These are phyloP conservation scores for Hydrophis major DNA, from an alignment of 2,797 vertebrate genomes.

Conservation along the genomic window DNA sequence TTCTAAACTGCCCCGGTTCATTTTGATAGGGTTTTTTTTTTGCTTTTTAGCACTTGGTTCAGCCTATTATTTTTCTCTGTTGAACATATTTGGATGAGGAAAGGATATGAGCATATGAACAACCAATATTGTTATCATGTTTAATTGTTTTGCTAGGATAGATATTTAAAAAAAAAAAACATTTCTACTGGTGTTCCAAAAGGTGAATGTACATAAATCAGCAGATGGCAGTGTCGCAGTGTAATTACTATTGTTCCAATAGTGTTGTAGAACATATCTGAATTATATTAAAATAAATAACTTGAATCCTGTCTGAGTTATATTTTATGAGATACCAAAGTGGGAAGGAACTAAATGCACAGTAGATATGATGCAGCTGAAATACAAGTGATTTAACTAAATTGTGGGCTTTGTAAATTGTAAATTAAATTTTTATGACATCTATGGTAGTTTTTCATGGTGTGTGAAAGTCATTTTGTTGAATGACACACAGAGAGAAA, in stretches of 20 bases:
- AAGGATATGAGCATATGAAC: neutral
- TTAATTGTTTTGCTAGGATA: neutral
- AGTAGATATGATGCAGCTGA: conserved; percentile 48
- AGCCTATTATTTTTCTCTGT: neutral
- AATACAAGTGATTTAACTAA: conserved; percentile 56
- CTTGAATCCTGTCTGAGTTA: conserved; percentile 26
- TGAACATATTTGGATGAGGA: neutral
- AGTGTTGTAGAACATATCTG: neutral
- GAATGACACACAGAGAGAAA: neutral
- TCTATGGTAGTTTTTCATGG: neutral
- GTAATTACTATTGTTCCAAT: rapidly evolving
- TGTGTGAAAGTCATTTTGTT: neutral
- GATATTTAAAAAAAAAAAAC: neutral
- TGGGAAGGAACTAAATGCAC: conserved; percentile 23
- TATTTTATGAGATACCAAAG: neutral
- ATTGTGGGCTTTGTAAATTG: conserved; percentile 46
- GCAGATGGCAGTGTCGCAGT: conserved; percentile 61
- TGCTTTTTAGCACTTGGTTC: neutral
- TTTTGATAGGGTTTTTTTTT: neutral
- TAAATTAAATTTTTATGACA: conserved; percentile 59
- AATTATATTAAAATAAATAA: conserved; percentile 47
- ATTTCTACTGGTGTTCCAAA: neutral
- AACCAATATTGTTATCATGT: neutral
- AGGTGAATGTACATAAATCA: conserved; percentile 4
- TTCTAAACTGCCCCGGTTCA: neutral